Base-by-base conservation (phyloP, 2,888 invertebrate species). In the Cataglyphis rosenhaueri region DNA sequence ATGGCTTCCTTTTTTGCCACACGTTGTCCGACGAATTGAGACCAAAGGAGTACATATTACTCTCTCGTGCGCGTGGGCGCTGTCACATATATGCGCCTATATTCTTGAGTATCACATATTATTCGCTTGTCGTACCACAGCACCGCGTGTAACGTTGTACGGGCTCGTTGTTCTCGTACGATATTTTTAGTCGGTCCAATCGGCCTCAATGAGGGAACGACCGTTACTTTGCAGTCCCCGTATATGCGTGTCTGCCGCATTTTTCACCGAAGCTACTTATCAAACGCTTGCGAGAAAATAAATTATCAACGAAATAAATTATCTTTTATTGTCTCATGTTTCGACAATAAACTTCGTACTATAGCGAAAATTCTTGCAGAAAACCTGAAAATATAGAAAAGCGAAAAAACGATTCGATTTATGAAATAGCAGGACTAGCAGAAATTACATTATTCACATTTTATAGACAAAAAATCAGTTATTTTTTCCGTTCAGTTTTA, bases 101-200 rank as follows among this genome's bases (percentile, higher is more conserved):
- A 82, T 74, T 68, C 70, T 55, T 61, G 12, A 57, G 38, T n/a
- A 57, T 21, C 61, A 29, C 74, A 62, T 32, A 66, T 64, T 70
- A 41, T 29, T 52, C 52, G 55, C 10, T 52, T n/a, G 52, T 68
- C 35, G 48, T 78, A 52, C 76, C 61, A 48, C 62, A 44, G 25
- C 41, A 70, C 29, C 70, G 44, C 35, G 25, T 59, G 15, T 29
- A 29, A 68, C 21, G 38, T 35, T 66, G 57, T n/a, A 62, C 55
- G 10, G 12, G 35, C 75, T 81, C 44, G 74, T 44, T 59, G 48
- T 44, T 57, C 10, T 61, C 65, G 59, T 66, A 44, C 68, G 88
- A 82, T 87, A 87, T 87, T 87, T 88, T 87, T 87, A 87, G 86
- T 84, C 84, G 62, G 73, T 76, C 82, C 81, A 79, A 85, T 74